These are phyloP conservation scores for Agrochola lota DNA, from an alignment of 2,888 invertebrate genomes.

Conservation along the genomic window DNA sequence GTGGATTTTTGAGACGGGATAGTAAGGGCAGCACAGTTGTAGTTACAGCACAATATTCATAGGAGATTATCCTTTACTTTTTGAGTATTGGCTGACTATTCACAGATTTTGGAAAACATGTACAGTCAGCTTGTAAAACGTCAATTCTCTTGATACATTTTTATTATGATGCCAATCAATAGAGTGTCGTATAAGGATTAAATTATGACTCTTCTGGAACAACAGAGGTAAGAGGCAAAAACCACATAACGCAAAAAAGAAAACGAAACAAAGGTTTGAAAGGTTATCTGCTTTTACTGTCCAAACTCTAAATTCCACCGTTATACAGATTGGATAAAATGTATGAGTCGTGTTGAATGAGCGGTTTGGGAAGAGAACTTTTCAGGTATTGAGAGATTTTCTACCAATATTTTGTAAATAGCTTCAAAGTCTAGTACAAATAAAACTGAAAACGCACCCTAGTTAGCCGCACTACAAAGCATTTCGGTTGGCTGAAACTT, in stretches of 20 bases:
- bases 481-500: neutral
- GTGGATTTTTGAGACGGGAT: neutral
- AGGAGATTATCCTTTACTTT: neutral
- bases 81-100: neutral
- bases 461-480: neutral
- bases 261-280: neutral
- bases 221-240: neutral
- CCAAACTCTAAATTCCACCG: neutral
- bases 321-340: neutral
- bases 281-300: neutral
- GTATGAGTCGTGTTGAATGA: neutral
- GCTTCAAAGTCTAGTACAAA: neutral
- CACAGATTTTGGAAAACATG: neutral
- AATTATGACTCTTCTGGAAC: neutral
- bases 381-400: neutral
- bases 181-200: neutral
- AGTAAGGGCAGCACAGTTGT: neutral
- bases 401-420: neutral
- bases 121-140: neutral
- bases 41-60: neutral
- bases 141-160: neutral
- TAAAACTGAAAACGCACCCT: neutral
- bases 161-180: neutral
- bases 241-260: neutral
- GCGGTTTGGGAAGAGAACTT: neutral